Conservation (phyloP, 2,888 invertebrate genomes). For the Maniola hyperantus region DNA sequence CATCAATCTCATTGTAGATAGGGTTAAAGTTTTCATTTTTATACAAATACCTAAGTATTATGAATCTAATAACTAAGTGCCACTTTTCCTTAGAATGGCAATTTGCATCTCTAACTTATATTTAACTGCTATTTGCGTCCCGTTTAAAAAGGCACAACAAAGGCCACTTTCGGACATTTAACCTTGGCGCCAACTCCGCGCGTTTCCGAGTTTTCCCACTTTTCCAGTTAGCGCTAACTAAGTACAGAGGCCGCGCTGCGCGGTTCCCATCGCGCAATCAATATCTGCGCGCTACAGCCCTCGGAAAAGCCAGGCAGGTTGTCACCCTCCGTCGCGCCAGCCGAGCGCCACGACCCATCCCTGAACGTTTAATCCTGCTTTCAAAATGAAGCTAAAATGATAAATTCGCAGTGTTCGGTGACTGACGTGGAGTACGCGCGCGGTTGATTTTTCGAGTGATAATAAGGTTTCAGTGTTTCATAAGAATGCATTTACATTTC, state of each 20-base stretch:
- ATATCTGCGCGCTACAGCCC: constrained; percentile 66
- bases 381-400: constrained; percentile 50
- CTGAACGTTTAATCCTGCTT: constrained; percentile 34
- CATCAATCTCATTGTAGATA: no score
- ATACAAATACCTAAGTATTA: no score
- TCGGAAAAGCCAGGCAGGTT: constrained; percentile 51
- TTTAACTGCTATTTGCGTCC: constrained; percentile 3
- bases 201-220: constrained; percentile 61
- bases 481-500: constrained; percentile 96
- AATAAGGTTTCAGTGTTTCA: constrained; percentile 44
- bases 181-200: constrained; percentile 63
- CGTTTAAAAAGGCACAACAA: constrained; percentile 20
- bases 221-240: constrained; percentile 47
- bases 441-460: constrained; percentile 43
- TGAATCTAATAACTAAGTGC: neutral
- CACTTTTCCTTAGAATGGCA: constrained; percentile 4
- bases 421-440: constrained; percentile 42
- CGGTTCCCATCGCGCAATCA: constrained; percentile 65
- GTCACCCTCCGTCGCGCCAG: constrained; percentile 71
- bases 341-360: constrained; percentile 54
- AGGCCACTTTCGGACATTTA: constrained; percentile 27
- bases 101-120: constrained; percentile 9
- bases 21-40: no score
- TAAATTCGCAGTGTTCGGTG: constrained; percentile 29
- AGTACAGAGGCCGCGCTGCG: constrained; percentile 62